phyloP scores from a whole-genome alignment of 2,888 invertebrate species.

The Apodemia mormo region DNA sequence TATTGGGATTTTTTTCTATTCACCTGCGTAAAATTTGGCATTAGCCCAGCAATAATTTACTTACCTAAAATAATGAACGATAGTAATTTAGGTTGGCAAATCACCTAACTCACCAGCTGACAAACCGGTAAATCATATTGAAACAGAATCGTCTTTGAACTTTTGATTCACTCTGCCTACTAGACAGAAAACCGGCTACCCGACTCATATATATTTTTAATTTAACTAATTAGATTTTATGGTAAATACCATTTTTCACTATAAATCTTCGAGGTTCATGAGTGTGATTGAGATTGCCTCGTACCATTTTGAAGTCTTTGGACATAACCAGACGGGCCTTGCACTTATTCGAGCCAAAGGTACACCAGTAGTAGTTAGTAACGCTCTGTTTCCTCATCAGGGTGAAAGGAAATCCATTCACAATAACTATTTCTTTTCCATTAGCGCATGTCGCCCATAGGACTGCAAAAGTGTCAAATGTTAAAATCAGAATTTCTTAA shows the following conservation, averaged over 20 bases:
- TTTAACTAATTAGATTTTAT: constrained; percentile 34
- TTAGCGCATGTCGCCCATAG: constrained; percentile 7
- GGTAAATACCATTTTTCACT: constrained; percentile 42
- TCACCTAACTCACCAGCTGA: neutral
- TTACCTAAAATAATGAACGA: too few relatives aligned
- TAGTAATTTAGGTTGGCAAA: neutral
- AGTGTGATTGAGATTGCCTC: constrained; percentile 56
- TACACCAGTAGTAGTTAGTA: constrained; percentile 41
- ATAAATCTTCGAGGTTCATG: constrained; percentile 50
- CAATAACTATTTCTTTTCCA: constrained; percentile 44
- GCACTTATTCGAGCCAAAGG: constrained; percentile 29
- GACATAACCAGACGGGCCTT: constrained; percentile 33
- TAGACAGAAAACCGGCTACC: too few relatives aligned
- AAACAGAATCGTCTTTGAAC: neutral
- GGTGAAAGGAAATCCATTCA: constrained; percentile 47
- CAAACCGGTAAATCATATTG: neutral
- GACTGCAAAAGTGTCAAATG: constrained; percentile 13
- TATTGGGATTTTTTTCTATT: too few relatives aligned
- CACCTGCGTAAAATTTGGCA: too few relatives aligned
- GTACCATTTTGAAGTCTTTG: constrained; percentile 23
- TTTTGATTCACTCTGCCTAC: neutral
- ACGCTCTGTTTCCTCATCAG: constrained; percentile 33
- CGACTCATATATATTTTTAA: neutral
- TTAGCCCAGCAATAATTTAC: too few relatives aligned
- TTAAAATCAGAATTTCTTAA: neutral